Percentiles rank a stretch among this genome's conserved stretches.
These are phyloP conservation scores for Myzus persicae DNA, from an alignment of 1,140 invertebrate genomes.

Conservation along the genomic window DNA sequence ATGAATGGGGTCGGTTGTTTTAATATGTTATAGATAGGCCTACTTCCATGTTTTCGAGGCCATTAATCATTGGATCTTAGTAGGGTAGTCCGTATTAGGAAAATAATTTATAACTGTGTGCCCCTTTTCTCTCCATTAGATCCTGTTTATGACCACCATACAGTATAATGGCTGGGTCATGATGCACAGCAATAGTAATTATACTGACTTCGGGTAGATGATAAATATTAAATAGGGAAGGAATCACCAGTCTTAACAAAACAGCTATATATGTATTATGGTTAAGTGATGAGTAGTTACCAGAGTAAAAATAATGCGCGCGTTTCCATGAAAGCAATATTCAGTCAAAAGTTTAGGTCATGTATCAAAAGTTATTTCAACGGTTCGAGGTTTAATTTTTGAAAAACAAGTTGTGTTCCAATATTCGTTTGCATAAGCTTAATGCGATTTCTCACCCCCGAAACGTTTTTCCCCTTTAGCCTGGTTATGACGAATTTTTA, in stretches of 20 bases:
- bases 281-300: background rate
- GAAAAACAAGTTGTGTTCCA: background rate
- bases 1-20: background rate
- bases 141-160: background rate
- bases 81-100: background rate
- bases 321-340: background rate
- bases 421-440: conserved; percentile 26
- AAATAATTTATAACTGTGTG: conserved; percentile 20
- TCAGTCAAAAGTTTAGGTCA: conserved; percentile 13
- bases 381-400: background rate
- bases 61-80: conserved; percentile 29
- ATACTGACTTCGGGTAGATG: background rate
- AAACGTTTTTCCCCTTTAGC: background rate
- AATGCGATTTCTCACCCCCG: conserved; percentile 25
- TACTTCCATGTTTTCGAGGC: background rate
- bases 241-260: background rate
- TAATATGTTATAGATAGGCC: conserved; percentile 9
- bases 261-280: background rate
- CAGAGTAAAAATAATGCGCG: background rate
- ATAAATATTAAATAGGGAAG: conserved; percentile 31
- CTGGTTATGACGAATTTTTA: conserved; percentile 18
- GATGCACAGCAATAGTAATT: background rate
- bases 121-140: background rate
- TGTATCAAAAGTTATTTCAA: conserved; percentile 20
- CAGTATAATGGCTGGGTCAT: background rate